Base-by-base conservation (phyloP, 2,888 invertebrate genomes). In the Hirtodrosophila cameraria region DNA sequence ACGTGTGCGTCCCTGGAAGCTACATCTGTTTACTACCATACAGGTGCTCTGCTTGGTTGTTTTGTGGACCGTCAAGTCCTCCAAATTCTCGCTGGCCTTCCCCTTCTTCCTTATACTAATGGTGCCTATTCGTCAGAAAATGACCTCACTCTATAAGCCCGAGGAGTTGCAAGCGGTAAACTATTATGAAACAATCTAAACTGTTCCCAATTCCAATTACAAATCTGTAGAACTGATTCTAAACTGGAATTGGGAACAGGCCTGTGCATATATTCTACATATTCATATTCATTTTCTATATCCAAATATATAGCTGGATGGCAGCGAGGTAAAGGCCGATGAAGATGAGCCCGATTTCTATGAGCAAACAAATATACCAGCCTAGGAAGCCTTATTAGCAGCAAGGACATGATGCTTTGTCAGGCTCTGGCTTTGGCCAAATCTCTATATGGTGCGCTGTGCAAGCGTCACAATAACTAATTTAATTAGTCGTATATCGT, bases 271-370 rank as follows among this genome's bases (percentile, higher is more conserved):
- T 3, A 36, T 5, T 12, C 1, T 2, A 9, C 20, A 2, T 25
- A 28, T 15, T 7, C 0, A 3, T 15, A 23, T n/a, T 41, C 42
- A 12, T 31, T 30, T 33, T 68, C 89, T n/a, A 1, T 3, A 9
- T n/a, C n/a, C n/a, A n/a, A 9, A 2, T 0, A 1, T 89, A 12
- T 91, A 97, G 96, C 92, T 97, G 91, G 98, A 98, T 90, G 96
- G 97, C 80, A 94, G 93, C 79, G 95, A 96, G 90, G 94, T 95
- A 74, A 96, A 95, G 70, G 94, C 93, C 52, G 95, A 95, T 88
- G 97, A 96, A 81, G 96, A 97, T 89, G 98, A 97, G 89, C 97
- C 96, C 6, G 98, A 98, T 91, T 98, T 98, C 92, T 98, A 98
- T 91, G 96, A 96, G 86, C 96, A 97, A 92, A 97, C 97, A 62